Percentiles rank a stretch among this genome's conserved stretches.
Evolutionary conservation across 2,888 invertebrate species (phyloP).

Genomic region (Busseola fusca): DNA sequence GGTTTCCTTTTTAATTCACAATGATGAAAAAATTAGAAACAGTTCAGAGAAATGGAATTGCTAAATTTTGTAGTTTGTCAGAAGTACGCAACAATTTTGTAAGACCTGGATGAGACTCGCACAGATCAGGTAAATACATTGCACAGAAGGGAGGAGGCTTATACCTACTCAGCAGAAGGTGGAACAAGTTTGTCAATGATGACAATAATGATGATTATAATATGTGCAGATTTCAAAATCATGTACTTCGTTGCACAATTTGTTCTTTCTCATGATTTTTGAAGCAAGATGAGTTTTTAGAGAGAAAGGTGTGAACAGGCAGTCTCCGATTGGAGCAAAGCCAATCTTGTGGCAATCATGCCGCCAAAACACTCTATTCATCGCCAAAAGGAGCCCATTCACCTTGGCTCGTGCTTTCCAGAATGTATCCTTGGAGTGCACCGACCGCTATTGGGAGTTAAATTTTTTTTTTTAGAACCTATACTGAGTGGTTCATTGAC

Average conservation of each 20-base stretch:
- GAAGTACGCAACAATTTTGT: too few species aligned
- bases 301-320: constrained; percentile 7
- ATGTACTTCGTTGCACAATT: neutral
- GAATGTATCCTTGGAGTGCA: too few species aligned
- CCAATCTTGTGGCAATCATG: too few species aligned
- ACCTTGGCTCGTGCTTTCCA: too few species aligned
- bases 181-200: neutral
- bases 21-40: neutral
- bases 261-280: neutral
- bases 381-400: too few species aligned
- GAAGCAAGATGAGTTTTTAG: neutral
- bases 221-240: neutral
- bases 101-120: neutral
- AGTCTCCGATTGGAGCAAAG: too few species aligned
- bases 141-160: neutral
- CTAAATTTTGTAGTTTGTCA: too few species aligned
- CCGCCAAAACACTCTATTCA: too few species aligned
- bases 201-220: neutral
- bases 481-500: too few species aligned
- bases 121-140: neutral
- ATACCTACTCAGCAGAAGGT: neutral
- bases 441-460: too few species aligned
- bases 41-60: too few species aligned
- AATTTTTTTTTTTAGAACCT: too few species aligned
- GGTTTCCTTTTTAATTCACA: neutral